These are phyloP conservation scores for Vimba vimba DNA, from an alignment of 2,113 vertebrate species.

Conservation along the genomic window DNA sequence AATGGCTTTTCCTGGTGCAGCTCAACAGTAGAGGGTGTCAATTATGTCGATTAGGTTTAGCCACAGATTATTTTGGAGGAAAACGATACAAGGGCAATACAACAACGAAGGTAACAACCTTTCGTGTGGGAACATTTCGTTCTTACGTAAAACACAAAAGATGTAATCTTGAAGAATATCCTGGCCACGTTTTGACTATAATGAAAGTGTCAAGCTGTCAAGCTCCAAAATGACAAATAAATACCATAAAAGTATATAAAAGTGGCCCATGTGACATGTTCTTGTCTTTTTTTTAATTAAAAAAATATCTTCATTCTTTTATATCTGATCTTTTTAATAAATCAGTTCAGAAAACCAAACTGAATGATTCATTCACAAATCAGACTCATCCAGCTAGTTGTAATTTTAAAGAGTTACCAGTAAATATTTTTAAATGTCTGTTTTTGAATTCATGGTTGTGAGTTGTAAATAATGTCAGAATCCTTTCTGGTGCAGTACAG, in stretches of 20 bases:
- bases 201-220: not conserved
- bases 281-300: not conserved
- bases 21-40: not conserved
- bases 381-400: not conserved
- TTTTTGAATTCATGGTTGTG: not conserved
- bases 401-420: too few relatives aligned
- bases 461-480: not conserved
- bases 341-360: not conserved
- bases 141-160: not conserved
- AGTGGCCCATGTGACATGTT: not conserved
- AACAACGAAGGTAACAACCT: not conserved
- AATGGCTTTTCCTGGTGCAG: not conserved
- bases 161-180: not conserved
- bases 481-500: not conserved
- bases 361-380: not conserved
- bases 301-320: not conserved
- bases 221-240: not conserved
- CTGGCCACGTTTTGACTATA: not conserved
- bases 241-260: not conserved
- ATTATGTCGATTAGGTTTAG: slow-evolving; percentile 15
- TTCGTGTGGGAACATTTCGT: not conserved
- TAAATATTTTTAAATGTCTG: too few relatives aligned
- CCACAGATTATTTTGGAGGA: not conserved
- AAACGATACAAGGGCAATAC: not conserved
- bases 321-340: not conserved